Base-by-base conservation (phyloP, 2,113 vertebrate species). In the Nannospalax galili region DNA sequence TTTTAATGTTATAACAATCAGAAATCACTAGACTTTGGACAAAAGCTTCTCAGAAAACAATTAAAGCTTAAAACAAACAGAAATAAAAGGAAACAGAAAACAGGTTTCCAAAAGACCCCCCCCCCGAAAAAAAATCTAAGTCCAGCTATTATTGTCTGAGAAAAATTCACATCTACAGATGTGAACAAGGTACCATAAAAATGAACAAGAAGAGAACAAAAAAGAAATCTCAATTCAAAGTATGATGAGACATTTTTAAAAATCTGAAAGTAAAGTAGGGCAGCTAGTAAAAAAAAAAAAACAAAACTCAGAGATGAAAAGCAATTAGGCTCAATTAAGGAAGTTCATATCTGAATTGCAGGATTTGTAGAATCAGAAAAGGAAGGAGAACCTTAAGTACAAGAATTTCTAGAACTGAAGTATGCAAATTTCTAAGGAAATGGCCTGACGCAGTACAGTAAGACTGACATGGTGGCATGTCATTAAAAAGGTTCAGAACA, bases 161-260 rank as follows among this genome's bases (percentile, higher is more conserved):
- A 90, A 81, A 32, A 79, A 80, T 93, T 88, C 82, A 15, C 4
- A 73, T 93, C 30, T 69, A 72, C 92, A 92, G 60, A 82, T 89
- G 72, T 35, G 45, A 92, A 37, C 35, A 77, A 12, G 24, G 37
- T 93, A 19, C 72, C 28, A 58, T 72, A 90, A 67, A 81, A 74
- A 12, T 20, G 22, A 90, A 16, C n/a, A 90, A 17, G 15, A 95
- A 72, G 8, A 75, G 20, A 73, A 24, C 4, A 67, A 88, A 52
- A 91, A 84, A 80, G 28, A 60, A 6, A 11, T 88, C 65, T 94
- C 37, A 45, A 9, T 91, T 88, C 72, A 48, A 90, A 80, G 16
- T 90, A n/a, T 77, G 60, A 79, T n/a, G 16, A 90, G 58, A 37
- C 19, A 35, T 77, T 90, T 93, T 82, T 42, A 60, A 14, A 56